A percentile compares a stretch with the other conserved stretches of the same genome.
phyloP scores from a whole-genome alignment of 2,888 invertebrate species.

The Cerastis leucographa region DNA sequence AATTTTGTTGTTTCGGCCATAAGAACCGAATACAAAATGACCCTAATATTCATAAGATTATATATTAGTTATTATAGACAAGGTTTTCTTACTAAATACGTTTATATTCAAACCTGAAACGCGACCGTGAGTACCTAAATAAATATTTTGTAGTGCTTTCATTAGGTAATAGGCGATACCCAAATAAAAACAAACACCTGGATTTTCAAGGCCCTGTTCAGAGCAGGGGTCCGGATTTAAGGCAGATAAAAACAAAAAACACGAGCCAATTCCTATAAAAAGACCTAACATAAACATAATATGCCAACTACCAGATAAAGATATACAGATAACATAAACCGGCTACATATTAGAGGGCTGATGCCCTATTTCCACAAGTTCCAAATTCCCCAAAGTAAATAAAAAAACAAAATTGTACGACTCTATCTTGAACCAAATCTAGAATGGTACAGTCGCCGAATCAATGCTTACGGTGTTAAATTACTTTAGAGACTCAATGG shows the following conservation, averaged over 20 bases:
- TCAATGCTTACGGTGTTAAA: too few relatives aligned
- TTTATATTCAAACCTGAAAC: background rate
- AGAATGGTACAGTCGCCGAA: too few relatives aligned
- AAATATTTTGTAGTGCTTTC: background rate
- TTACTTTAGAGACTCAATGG: too few relatives aligned
- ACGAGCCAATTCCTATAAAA: background rate
- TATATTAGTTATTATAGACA: too few relatives aligned
- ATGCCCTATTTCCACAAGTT: too few relatives aligned
- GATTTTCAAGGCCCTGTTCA: background rate
- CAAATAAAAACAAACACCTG: background rate
- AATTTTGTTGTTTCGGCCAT: background rate
- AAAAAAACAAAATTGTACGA: too few relatives aligned
- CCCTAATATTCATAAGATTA: background rate
- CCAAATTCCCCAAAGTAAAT: too few relatives aligned
- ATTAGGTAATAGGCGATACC: background rate
- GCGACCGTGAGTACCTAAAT: background rate
- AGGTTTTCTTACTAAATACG: too few relatives aligned
- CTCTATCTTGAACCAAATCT: too few relatives aligned
- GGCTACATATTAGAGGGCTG: constrained; percentile 38
- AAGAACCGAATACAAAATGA: background rate
- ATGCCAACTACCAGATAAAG: constrained; percentile 5
- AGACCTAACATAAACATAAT: background rate
- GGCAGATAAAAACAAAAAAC: background rate
- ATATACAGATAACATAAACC: constrained; percentile 6
- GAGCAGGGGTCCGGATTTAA: background rate